phyloP scores from a whole-genome alignment of 2,113 vertebrate species.

The Chroicocephalus ridibundus region DNA sequence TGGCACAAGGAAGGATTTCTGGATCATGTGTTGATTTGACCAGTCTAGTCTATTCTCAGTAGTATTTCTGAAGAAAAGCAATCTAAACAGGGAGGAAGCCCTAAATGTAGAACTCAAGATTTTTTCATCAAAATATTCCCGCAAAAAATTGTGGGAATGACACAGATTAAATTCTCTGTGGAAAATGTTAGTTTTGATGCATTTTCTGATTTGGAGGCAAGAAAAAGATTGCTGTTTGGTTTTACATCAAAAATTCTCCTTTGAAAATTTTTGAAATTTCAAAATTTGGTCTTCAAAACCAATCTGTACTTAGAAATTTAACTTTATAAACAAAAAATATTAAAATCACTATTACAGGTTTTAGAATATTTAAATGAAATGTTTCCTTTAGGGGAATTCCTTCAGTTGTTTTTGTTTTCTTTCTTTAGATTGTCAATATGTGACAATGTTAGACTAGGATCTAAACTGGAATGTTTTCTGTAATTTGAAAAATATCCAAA shows the following conservation, averaged over 20 bases:
- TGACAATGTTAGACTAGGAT: neutral
- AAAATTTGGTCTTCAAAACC: neutral
- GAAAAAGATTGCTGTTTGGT: neutral
- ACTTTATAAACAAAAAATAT: neutral
- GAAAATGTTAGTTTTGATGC: neutral
- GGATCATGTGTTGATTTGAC: neutral
- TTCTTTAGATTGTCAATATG: neutral
- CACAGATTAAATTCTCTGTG: neutral
- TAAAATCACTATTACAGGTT: neutral
- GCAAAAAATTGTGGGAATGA: neutral
- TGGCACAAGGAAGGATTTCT: neutral
- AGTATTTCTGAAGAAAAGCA: neutral
- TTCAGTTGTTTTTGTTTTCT: neutral
- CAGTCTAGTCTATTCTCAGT: neutral
- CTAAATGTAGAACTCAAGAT: neutral
- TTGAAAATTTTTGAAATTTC: neutral
- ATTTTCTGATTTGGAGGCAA: neutral
- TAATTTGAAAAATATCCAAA: neutral
- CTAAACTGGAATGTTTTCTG: neutral
- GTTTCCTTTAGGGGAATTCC: neutral
- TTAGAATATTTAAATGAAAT: neutral
- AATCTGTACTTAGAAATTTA: neutral
- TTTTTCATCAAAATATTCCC: neutral
- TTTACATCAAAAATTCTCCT: neutral
- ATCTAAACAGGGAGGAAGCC: neutral